Evolutionary conservation across 2,888 invertebrate species (phyloP).

Genomic region (Tromatobia lineatoria): DNA sequence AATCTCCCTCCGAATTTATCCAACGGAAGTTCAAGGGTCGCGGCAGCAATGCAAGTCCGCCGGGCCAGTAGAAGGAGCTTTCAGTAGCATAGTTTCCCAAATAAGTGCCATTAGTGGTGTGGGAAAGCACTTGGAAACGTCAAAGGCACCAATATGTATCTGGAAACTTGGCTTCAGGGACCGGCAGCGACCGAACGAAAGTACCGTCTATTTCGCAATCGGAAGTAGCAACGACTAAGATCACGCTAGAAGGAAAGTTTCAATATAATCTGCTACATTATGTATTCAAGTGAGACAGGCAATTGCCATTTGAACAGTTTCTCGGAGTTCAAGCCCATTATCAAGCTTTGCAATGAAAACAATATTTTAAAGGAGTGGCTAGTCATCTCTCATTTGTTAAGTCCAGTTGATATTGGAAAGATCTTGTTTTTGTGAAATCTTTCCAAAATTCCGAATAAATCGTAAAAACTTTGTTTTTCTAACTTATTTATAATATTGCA

Average conservation of each 20-base stretch:
- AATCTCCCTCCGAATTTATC: slow-evolving; percentile 70
- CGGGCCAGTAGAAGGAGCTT: slow-evolving; percentile 63
- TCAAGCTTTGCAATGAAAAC: background rate
- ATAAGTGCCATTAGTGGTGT: slow-evolving; percentile 76
- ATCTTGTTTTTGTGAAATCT: too few relatives aligned
- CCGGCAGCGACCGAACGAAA: slow-evolving; percentile 27
- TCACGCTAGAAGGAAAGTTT: background rate
- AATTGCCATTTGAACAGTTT: background rate
- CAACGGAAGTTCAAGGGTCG: slow-evolving; percentile 52
- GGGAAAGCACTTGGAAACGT: slow-evolving; percentile 75
- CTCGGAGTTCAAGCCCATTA: background rate
- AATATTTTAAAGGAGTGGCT: background rate
- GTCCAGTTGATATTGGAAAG: too few relatives aligned
- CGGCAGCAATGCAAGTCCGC: slow-evolving; percentile 24
- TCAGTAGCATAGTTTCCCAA: slow-evolving; percentile 74
- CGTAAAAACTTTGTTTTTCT: too few relatives aligned
- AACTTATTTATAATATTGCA: too few relatives aligned
- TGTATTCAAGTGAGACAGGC: background rate
- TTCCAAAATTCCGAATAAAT: too few relatives aligned
- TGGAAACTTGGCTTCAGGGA: slow-evolving; percentile 75
- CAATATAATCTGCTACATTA: background rate
- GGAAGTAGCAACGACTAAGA: background rate
- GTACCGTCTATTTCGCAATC: slow-evolving; percentile 35
- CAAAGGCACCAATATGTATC: slow-evolving; percentile 75
- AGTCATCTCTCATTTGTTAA: background rate